Evolutionary conservation across 2,797 vertebrate species (phyloP).

Genomic region (Aplochiton taeniatus): DNA sequence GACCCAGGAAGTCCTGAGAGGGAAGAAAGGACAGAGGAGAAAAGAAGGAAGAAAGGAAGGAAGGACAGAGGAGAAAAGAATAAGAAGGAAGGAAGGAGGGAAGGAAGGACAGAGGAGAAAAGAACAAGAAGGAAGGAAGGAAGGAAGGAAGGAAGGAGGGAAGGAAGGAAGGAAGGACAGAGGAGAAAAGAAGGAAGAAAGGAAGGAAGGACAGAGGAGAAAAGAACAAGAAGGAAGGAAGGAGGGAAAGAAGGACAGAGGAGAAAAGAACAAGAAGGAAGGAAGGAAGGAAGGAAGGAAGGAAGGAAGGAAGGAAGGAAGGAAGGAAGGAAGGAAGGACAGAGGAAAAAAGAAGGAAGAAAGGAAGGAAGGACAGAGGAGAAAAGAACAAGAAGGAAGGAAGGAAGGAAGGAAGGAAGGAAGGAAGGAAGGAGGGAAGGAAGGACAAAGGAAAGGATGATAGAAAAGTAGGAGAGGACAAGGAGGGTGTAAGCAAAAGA

Average conservation of each 20-base stretch:
- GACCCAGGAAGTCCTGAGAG: constrained; percentile 91
- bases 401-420: constrained; percentile 25
- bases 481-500: not conserved
- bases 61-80: not conserved
- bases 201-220: constrained; percentile 11
- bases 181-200: not conserved
- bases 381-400: constrained; percentile 21
- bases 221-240: constrained; percentile 4
- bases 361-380: not conserved
- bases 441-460: not conserved
- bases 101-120: no score
- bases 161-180: no score
- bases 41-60: constrained; percentile 4
- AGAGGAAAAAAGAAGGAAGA: constrained; percentile 4
- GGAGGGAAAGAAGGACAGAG: not conserved
- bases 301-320: no score
- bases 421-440: constrained; percentile 4
- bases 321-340: no score
- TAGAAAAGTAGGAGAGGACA: not conserved
- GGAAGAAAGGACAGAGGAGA: not conserved
- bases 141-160: no score
- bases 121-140: no score
- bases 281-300: not conserved
- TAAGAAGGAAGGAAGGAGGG: not conserved
- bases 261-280: not conserved